Evolutionary conservation across 2,113 vertebrate species (phyloP).

Genomic region (Sphaerodactylus townsendi): DNA sequence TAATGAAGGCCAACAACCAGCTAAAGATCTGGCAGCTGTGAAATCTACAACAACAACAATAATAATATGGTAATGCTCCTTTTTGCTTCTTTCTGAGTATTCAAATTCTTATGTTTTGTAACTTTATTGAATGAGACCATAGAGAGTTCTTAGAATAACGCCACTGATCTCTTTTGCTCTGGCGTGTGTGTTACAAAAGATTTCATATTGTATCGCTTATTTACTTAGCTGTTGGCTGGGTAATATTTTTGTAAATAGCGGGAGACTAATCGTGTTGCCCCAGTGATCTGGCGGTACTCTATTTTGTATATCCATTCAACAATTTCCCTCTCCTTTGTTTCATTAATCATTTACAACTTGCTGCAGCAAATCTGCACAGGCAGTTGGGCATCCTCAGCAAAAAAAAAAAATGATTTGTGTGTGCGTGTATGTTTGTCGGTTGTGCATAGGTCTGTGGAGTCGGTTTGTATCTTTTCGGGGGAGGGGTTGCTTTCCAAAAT

Average conservation of each 20-base stretch:
- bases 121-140: neutral
- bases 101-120: neutral
- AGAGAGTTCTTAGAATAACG: neutral
- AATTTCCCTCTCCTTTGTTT: neutral
- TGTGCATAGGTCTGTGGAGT: neutral
- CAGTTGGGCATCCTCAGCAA: neutral
- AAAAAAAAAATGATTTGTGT: neutral
- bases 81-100: neutral
- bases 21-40: too few species aligned
- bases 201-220: neutral
- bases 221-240: neutral
- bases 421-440: neutral
- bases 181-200: neutral
- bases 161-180: neutral
- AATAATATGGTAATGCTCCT: too few species aligned
- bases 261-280: neutral
- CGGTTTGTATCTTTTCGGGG: neutral
- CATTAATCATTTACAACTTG: conserved; percentile 22
- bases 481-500: neutral
- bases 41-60: too few species aligned
- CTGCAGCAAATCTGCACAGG: conserved; percentile 18
- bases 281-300: neutral
- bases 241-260: neutral
- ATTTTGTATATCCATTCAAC: neutral
- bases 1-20: too few species aligned